Evolutionary conservation across 2,113 vertebrate genomes (phyloP).

Genomic region (Pseudopodoces humilis): DNA sequence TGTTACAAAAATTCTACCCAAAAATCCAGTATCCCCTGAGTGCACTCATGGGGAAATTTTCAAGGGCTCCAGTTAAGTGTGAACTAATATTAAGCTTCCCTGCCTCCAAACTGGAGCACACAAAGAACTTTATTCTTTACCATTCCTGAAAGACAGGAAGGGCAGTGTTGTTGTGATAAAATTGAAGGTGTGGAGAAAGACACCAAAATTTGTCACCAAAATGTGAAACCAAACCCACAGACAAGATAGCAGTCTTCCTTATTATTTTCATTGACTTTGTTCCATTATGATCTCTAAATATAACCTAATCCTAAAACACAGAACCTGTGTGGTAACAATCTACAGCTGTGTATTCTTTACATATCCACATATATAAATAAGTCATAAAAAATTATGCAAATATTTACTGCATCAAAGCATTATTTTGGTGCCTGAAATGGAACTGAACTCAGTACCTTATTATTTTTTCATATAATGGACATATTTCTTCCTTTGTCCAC

Average conservation of each 20-base stretch:
- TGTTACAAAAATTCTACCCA: background rate
- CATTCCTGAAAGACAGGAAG: background rate
- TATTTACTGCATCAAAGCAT: background rate
- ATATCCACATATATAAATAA: background rate
- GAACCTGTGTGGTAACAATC: background rate
- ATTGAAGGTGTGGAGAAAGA: background rate
- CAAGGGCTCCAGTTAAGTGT: background rate
- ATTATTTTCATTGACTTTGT: background rate
- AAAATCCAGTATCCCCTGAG: accelerated
- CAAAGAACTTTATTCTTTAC: background rate
- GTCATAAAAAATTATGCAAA: accelerated
- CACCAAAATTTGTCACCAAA: background rate
- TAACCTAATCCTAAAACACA: background rate
- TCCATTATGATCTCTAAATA: background rate
- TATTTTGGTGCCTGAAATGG: background rate
- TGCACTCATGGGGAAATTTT: background rate
- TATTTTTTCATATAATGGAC: background rate
- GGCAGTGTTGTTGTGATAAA: background rate
- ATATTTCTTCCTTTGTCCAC: background rate
- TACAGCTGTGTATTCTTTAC: background rate
- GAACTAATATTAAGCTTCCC: background rate
- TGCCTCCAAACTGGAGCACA: background rate
- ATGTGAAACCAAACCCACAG: background rate
- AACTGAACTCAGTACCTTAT: background rate
- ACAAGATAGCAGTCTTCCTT: background rate